These are phyloP conservation scores for Tipula vernalis DNA, from an alignment of 2,888 invertebrate species.

Conservation along the genomic window DNA sequence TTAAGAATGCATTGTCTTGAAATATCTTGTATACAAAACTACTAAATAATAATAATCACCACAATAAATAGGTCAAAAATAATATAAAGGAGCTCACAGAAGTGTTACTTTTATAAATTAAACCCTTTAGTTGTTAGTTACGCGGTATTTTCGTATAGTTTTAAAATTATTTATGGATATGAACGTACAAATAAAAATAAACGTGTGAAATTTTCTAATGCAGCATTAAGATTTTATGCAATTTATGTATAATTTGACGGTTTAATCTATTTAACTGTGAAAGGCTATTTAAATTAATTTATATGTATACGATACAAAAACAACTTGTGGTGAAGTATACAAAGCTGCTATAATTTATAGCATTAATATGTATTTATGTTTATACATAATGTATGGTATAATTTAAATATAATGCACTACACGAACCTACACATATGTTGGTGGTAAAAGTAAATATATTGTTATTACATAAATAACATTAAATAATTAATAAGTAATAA, in stretches of 20 bases:
- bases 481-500: background rate
- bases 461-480: background rate
- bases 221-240: background rate
- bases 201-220: background rate
- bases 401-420: background rate
- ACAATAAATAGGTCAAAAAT: too few relatives aligned
- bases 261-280: background rate
- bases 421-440: background rate
- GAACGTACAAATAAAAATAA: background rate
- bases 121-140: background rate
- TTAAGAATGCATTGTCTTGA: too few relatives aligned
- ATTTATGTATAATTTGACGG: background rate
- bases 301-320: background rate
- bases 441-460: background rate
- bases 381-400: background rate
- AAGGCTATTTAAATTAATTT: background rate
- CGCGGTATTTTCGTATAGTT: background rate
- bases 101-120: too few relatives aligned
- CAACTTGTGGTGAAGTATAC: background rate
- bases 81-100: too few relatives aligned
- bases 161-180: background rate
- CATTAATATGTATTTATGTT: background rate
- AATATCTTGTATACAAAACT: too few relatives aligned
- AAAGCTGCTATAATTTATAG: background rate
- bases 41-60: too few relatives aligned